Base-by-base conservation (phyloP, 2,113 vertebrate species). In the Sterna hirundo region DNA sequence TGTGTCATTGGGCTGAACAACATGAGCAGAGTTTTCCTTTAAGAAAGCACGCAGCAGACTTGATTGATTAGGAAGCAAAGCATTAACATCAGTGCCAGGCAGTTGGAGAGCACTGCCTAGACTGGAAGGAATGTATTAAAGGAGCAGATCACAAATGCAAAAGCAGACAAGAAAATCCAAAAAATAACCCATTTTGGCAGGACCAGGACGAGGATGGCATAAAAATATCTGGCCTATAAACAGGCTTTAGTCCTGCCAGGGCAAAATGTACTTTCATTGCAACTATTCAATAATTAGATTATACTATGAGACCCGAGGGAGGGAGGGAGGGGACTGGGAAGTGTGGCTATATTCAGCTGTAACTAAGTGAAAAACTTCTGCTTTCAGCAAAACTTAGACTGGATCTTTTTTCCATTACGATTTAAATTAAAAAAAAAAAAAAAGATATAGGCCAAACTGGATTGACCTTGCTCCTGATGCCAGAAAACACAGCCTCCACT, bases 41-140 rank as follows among this genome's bases (percentile, higher is more conserved):
- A 92, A 96, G 93, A 62, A 95, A 95, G 69, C 13, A 46, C 58
- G 66, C 71, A 49, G 86, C 12, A 21, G 66, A 54, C 66, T 83
- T 79, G 88, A 86, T 51, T 94, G 94, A 83, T 85, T 66, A 89
- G 52, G 84, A 82, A 96, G 86, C 51, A 49, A 69, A 40, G 90
- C 87, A 78, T 51, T 36, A 65, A 83, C 49, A 79, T 13, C 60
- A 58, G 88, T 96, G 96, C 93, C 92, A 96, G 95, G 90, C 91
- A 94, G 75, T 36, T 86, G 89, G 94, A 97, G 92, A 96, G 82
- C 65, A 72, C 76, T 60, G 42, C 95, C 87, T 71, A 83, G 83
- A 87, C 83, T 94, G 89, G 93, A 96, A 95, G 92, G 87, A 96
- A 94, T 92, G 64, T 61, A 75, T 68, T 78, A 91, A 96, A 93